phyloP scores from a whole-genome alignment of 2,797 vertebrate genomes.

The Botia kubotai region DNA sequence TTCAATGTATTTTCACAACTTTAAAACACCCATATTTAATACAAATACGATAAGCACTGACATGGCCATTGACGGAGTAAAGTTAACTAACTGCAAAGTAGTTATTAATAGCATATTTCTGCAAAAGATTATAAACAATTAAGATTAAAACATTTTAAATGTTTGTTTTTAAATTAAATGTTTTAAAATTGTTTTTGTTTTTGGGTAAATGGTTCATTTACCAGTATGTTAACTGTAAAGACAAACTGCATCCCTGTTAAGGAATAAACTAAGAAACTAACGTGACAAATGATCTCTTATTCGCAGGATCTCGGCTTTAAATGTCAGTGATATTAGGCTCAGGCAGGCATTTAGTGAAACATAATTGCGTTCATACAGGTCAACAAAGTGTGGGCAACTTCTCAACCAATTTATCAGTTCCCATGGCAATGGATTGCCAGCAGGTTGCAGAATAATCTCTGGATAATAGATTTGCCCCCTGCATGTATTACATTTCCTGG shows the following conservation, averaged over 20 bases:
- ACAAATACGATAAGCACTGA: no score
- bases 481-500: conserved; percentile 9
- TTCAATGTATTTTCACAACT: no score
- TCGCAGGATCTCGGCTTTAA: neutral
- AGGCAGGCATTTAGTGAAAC: conserved; percentile 21
- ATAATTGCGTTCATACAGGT: conserved; percentile 12
- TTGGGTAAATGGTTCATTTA: conserved; percentile 9
- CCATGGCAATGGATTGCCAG: conserved; percentile 24
- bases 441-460: conserved; percentile 23
- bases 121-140: no score
- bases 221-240: neutral
- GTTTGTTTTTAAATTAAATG: neutral
- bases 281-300: neutral
- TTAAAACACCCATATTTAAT: no score
- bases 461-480: conserved; percentile 19
- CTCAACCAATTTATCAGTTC: conserved; percentile 28
- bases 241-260: neutral
- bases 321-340: conserved; percentile 1
- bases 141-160: no score
- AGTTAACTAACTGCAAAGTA: no score
- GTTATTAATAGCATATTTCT: no score
- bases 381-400: conserved; percentile 33
- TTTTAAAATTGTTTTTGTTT: conserved; percentile 2
- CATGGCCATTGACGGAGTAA: no score
- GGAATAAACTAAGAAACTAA: neutral